These are phyloP conservation scores for Hesperophylax magnus DNA, from an alignment of 1,140 invertebrate genomes.

Conservation along the genomic window DNA sequence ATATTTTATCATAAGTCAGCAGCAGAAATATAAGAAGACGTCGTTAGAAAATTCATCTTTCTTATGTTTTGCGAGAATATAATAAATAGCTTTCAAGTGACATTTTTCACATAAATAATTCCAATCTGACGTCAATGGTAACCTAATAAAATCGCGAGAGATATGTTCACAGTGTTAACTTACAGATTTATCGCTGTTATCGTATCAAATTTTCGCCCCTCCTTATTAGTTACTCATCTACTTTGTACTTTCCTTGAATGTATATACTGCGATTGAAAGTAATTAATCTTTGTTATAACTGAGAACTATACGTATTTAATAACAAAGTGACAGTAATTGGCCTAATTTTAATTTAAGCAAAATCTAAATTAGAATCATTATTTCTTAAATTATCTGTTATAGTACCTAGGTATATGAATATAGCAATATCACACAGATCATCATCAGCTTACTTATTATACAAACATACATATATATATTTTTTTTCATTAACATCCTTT, in stretches of 20 bases:
- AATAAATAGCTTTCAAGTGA: constrained; percentile 39
- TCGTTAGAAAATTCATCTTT: constrained; percentile 28
- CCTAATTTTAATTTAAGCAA: too few species aligned
- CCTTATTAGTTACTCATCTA: constrained; percentile 9
- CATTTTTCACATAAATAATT: constrained; percentile 45
- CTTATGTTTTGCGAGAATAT: constrained; percentile 17
- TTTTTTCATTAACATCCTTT: too few species aligned
- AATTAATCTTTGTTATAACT: too few species aligned
- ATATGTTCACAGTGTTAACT: constrained; percentile 36
- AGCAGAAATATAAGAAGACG: not conserved
- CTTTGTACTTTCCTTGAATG: not conserved
- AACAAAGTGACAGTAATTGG: too few species aligned
- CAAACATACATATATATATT: too few species aligned
- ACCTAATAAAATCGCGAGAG: constrained; percentile 43
- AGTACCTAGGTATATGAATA: too few species aligned
- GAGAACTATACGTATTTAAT: too few species aligned
- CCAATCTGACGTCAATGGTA: constrained; percentile 33
- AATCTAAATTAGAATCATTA: too few species aligned
- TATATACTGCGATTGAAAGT: not conserved
- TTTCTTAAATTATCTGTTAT: too few species aligned
- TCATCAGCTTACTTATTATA: too few species aligned
- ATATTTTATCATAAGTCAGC: constrained; percentile 45
- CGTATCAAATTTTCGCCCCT: constrained; percentile 2
- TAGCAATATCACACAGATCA: too few species aligned
- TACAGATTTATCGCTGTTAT: constrained; percentile 37